Percentiles rank a stretch among this genome's conserved stretches.
phyloP scores from a whole-genome alignment of 1,140 invertebrate genomes.

The Drosophila persimilis region DNA sequence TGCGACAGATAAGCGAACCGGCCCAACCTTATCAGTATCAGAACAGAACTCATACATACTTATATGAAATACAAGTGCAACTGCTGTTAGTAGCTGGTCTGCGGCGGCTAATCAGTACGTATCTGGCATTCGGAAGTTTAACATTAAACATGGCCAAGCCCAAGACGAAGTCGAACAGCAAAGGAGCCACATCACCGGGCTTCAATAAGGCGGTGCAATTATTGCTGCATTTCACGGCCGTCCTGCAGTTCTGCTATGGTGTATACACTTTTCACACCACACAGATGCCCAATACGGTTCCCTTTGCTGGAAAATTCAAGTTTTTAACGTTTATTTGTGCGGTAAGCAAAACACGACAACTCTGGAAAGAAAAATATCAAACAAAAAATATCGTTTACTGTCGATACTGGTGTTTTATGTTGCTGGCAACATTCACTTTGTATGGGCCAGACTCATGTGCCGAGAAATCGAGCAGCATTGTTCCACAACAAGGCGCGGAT shows the following conservation, averaged over 20 bases:
- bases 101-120: constrained; percentile 59
- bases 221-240: constrained; percentile 65
- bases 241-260: constrained; percentile 65
- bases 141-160: constrained; percentile 65
- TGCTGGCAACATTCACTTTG: too few species aligned
- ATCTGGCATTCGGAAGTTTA: constrained; percentile 47
- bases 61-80: constrained; percentile 3
- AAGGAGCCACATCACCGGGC: constrained; percentile 60
- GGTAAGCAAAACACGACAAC: constrained; percentile 84
- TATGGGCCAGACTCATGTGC: too few species aligned
- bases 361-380: too few species aligned
- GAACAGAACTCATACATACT: constrained; percentile 15
- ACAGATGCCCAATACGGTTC: constrained; percentile 50
- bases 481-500: too few species aligned
- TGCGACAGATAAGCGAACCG: constrained; percentile 32
- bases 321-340: constrained; percentile 93
- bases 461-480: too few species aligned
- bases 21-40: constrained; percentile 40
- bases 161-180: constrained; percentile 57
- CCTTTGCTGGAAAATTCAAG: constrained; percentile 90
- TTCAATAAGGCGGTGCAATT: constrained; percentile 63
- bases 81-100: constrained; percentile 27
- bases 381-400: too few species aligned
- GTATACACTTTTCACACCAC: constrained; percentile 53
- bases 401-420: background rate